Base-by-base conservation (phyloP, 2,797 vertebrate genomes). In the Darevskia nairensis region DNA sequence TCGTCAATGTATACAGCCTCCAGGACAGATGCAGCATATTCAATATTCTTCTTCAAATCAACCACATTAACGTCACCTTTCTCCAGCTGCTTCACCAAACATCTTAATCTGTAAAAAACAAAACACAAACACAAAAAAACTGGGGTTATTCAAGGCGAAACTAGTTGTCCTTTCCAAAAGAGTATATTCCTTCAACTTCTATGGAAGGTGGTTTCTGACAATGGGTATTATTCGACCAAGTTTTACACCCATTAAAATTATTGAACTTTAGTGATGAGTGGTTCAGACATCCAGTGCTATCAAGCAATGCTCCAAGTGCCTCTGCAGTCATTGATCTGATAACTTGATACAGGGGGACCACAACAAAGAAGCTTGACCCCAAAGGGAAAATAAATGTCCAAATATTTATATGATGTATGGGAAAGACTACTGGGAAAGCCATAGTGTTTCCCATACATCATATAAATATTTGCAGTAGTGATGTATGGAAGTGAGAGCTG, bases 1-100 rank as follows among this genome's bases (percentile, higher is more conserved):
- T 99, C 99, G 25, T 99, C 99, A 0, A 98, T 99, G 95, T 99
- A 99, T 89, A 99, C 98, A 0, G 98, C 97, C 92, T 99, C 99
- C 97, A 99, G 90, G 91, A 99, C 98, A 35, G 98, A 98, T 0
- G 98, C 98, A 3, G 99, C 98, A 94, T 99, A 98, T 95, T 99
- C 98, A 90, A 99, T 98, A 93, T 99, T 99, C 96, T 98, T 98
- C 95, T 98, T 98, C 84, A 99, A 97, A 89, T 99, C 98, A 77
- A 97, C 95, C 7, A 99, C 92, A 80, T 99, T 99, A 89, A 99
- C 97, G 9, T 98, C 97, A 17, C 98, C 99, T 35, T 96, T 98
- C 94, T 99, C 98, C 96, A 99, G 97, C 96, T 99, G 98, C 92
- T 98, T 98, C 95, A 99, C 98, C 93, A 98, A 96, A 95, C 97